Evolutionary conservation across 2,888 invertebrate genomes (phyloP), one percentile per base, ranked within the genome.

Genomic region (Idaea straminata): DNA sequence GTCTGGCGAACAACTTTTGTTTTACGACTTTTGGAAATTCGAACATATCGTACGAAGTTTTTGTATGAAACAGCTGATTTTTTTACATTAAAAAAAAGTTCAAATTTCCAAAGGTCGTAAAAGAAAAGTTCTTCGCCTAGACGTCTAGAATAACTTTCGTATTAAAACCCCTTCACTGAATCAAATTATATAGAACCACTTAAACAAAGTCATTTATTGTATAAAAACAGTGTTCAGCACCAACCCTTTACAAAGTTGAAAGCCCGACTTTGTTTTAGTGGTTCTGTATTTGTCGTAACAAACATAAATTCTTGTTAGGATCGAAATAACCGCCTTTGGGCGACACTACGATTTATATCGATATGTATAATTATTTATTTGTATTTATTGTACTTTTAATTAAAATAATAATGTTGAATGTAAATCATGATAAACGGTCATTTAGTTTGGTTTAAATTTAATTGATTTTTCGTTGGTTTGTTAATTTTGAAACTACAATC

Each of bases 251-350:
- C 62, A 38, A 62, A 63, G 61, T 64, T 64, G 58, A 61, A 67
- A 63, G 35, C 35, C 62, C 69, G 66, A 73, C 67, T 71, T 75
- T 71, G 73, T 76, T 68, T 64, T 62, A 62, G 63, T 71, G 76
- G 66, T 80, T 77, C 78, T 77, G 68, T 73, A 77, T 74, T 79
- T 83, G 83, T 83, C 80, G 72, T 74, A 67, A 64, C 38, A 71
- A 69, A 69, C 70, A 85, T 91, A 88, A 87, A 88, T 89, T 89
- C 84, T 90, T 84, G 90, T 90, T 91, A 91, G 76, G 72, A 64
- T 64, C 77, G 80, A 82, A 83, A 74, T 73, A 66, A 72, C 72
- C 67, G 69, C 83, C 86, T 83, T 66, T 71, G 63, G 82, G 86
- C 83, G 72, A 74, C 73, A 64, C 66, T 70, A 69, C 72, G 77